Evolutionary conservation across 2,113 vertebrate genomes (phyloP).

Genomic region (Cricetomys ansorgei): DNA sequence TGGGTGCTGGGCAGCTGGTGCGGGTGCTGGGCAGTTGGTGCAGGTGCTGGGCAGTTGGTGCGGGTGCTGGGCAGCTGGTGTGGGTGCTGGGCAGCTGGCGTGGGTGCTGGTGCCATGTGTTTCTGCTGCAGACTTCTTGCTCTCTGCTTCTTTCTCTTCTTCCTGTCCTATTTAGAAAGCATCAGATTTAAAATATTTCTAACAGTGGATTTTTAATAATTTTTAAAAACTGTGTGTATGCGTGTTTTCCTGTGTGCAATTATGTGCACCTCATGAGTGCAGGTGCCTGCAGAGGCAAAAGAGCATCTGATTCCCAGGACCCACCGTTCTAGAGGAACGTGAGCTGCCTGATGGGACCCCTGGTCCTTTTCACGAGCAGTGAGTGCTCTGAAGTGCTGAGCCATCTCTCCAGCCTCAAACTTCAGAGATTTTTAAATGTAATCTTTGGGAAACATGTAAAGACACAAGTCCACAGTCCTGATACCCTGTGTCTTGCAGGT

Average conservation of each 20-base stretch:
- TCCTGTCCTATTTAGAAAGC: neutral
- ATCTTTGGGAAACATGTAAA: neutral
- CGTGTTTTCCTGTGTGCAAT: neutral
- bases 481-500: neutral
- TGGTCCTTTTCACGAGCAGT: neutral
- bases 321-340: too few species aligned
- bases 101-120: neutral
- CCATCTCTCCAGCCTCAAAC: neutral
- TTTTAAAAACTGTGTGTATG: neutral
- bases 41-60: too few species aligned
- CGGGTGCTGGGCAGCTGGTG: rapidly evolving
- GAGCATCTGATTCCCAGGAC: neutral
- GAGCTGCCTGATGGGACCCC: too few species aligned
- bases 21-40: too few species aligned
- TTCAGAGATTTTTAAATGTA: neutral
- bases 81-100: rapidly evolving
- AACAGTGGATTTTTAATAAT: neutral
- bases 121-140: neutral
- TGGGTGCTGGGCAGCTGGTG: neutral
- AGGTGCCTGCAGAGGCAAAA: neutral
- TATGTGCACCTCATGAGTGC: neutral
- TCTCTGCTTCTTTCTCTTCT: neutral
- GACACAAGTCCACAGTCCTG: neutral
- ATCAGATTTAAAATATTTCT: neutral
- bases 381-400: too few species aligned